Evolutionary conservation across 2,113 vertebrate genomes (phyloP).

Genomic region (Amphilophus citrinellus): DNA sequence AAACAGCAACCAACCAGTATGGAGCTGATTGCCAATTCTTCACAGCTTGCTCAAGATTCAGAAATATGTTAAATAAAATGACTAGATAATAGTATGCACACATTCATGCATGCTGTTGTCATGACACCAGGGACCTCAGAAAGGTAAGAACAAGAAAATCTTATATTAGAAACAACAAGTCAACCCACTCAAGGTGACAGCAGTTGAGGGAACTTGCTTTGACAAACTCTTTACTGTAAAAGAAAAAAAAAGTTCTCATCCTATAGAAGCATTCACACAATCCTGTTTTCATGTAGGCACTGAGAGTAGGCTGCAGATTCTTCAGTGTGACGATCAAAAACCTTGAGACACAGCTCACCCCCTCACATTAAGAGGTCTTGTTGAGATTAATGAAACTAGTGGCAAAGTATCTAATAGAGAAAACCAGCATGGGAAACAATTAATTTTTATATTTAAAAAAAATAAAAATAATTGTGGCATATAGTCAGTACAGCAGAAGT

Average conservation of each 20-base stretch:
- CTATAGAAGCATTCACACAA: neutral
- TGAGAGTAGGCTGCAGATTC: conserved; percentile 13
- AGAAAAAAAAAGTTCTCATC: neutral
- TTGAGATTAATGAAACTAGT: neutral
- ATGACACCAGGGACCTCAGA: conserved; percentile 61
- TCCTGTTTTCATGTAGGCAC: conserved; percentile 20
- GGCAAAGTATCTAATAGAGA: neutral
- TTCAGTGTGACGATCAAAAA: neutral
- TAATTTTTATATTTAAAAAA: neutral
- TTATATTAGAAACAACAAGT: conserved; percentile 18
- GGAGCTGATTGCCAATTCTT: neutral
- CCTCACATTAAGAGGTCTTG: neutral
- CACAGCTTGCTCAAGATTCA: neutral
- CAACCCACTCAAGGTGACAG: conserved; percentile 43
- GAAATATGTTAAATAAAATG: neutral
- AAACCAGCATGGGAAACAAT: neutral
- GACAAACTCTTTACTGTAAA: conserved; percentile 4
- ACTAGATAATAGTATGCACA: conserved; percentile 9
- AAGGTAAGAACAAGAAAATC: conserved; percentile 21
- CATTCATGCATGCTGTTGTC: conserved; percentile 61
- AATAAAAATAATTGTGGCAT: neutral
- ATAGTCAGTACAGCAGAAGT: neutral
- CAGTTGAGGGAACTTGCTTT: conserved; percentile 9
- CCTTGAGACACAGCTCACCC: conserved; percentile 6
- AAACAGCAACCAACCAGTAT: neutral